Conservation (phyloP, 1,140 invertebrate genomes). For the Sarcophaga peregrina region DNA sequence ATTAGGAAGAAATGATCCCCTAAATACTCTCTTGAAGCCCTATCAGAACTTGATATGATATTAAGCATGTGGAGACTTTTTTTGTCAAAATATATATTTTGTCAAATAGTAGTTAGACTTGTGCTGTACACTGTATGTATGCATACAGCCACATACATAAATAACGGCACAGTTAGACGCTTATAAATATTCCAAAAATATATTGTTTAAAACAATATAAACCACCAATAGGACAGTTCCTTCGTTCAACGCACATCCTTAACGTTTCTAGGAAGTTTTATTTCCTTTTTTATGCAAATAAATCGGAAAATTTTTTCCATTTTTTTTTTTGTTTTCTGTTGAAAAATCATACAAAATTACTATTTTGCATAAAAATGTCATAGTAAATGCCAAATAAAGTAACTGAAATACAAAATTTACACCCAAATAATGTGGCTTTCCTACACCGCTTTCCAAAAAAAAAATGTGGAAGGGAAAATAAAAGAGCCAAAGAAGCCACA, state of each 20-base stretch:
- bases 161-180: background rate
- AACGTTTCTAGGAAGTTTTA: too few species aligned
- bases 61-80: too few species aligned
- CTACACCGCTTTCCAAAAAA: background rate
- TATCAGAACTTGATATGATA: too few species aligned
- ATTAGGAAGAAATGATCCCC: too few species aligned
- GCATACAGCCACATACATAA: background rate
- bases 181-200: constrained; percentile 11
- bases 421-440: background rate
- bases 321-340: too few species aligned
- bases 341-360: constrained; percentile 27
- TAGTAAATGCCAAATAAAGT: constrained; percentile 36
- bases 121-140: too few species aligned
- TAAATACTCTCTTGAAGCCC: too few species aligned
- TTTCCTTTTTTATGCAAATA: background rate
- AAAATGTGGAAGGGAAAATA: background rate
- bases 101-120: too few species aligned
- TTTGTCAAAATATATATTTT: too few species aligned
- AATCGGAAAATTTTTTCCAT: too few species aligned
- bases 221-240: background rate
- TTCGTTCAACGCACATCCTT: background rate
- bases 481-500: background rate
- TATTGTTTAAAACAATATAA: background rate
- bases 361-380: constrained; percentile 40
- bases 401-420: background rate